Evolutionary conservation across 2,113 vertebrate genomes (phyloP).

Genomic region (Microtus ochrogaster): DNA sequence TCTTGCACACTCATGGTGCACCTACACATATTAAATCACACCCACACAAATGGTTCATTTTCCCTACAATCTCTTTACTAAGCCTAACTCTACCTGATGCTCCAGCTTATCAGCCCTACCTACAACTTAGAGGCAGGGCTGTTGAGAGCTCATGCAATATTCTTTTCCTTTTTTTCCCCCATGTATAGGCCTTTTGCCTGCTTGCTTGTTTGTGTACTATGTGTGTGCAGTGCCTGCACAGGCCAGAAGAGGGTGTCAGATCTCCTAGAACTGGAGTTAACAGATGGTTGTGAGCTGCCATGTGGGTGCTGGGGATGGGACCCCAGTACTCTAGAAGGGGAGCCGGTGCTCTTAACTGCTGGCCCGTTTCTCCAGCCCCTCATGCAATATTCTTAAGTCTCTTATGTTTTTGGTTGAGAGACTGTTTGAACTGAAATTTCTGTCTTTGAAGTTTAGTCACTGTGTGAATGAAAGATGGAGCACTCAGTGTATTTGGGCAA

Average conservation of each 20-base stretch:
- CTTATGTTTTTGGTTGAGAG: neutral
- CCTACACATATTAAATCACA: neutral
- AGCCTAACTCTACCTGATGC: neutral
- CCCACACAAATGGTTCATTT: neutral
- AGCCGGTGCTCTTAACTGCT: neutral
- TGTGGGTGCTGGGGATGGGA: neutral
- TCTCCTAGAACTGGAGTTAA: neutral
- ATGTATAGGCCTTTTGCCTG: neutral
- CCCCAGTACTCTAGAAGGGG: neutral
- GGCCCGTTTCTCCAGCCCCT: neutral
- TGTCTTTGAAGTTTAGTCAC: neutral
- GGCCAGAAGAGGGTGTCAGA: neutral
- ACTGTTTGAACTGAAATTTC: slow-evolving; percentile 30
- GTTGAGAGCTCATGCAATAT: neutral
- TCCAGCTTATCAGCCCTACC: neutral
- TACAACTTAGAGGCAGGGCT: neutral
- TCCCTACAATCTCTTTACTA: fast-evolving
- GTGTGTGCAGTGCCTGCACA: neutral
- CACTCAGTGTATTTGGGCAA: neutral
- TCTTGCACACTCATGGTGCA: neutral
- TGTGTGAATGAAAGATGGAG: neutral
- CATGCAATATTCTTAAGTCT: neutral
- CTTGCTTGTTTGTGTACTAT: neutral
- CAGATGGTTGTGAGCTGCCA: neutral
- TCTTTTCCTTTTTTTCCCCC: neutral